Conservation (phyloP, 2,113 vertebrate genomes). For the Tachycineta bicolor region DNA sequence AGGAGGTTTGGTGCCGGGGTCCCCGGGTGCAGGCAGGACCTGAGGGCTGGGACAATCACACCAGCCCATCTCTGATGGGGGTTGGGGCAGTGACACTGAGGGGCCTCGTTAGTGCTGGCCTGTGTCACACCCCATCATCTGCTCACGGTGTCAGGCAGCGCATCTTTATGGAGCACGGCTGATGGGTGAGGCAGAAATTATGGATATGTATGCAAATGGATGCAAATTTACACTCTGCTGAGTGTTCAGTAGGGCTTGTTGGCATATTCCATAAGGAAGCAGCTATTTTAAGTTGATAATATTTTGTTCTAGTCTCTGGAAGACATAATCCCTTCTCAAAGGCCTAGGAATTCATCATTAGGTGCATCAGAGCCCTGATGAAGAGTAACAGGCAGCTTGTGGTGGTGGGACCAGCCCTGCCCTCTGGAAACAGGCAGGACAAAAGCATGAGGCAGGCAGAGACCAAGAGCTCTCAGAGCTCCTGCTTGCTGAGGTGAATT, state of each 20-base stretch:
- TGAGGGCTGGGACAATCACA: background rate
- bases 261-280: conserved; percentile 36
- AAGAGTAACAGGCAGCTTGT: background rate
- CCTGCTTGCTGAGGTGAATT: accelerated
- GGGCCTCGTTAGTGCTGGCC: accelerated
- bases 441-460: background rate
- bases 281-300: conserved; percentile 54
- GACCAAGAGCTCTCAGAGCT: background rate
- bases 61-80: accelerated
- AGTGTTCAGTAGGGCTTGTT: conserved; percentile 23
- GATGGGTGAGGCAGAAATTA: conserved; percentile 18
- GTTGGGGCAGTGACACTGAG: accelerated
- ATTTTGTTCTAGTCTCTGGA: conserved; percentile 35
- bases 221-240: conserved; percentile 20
- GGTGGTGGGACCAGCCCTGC: background rate
- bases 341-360: background rate
- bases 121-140: background rate
- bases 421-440: background rate
- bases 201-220: conserved; percentile 38
- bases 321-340: conserved; percentile 40
- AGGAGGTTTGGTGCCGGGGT: accelerated
- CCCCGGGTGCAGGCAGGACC: background rate
- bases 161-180: background rate
- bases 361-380: background rate
- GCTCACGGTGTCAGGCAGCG: background rate